Conservation (phyloP, 2,113 vertebrate species). For the Otolemur garnettii region DNA sequence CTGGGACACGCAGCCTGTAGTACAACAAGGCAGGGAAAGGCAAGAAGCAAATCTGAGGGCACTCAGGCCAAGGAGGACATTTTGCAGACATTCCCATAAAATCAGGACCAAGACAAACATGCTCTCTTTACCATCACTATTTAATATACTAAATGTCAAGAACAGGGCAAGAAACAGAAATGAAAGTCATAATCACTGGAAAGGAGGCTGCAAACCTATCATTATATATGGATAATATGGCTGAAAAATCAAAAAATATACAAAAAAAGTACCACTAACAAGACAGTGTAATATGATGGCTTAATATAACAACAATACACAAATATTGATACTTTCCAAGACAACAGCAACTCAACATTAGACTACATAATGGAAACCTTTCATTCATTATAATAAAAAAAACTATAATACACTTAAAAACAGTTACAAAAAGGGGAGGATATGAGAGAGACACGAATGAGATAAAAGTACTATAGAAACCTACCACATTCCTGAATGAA, state of each 20-base stretch:
- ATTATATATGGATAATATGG: neutral
- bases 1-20: neutral
- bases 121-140: neutral
- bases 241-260: conserved; percentile 36
- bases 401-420: conserved; percentile 15
- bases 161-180: conserved; percentile 16
- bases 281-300: neutral
- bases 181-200: neutral
- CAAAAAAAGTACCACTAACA: neutral
- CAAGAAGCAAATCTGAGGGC: neutral
- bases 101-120: neutral
- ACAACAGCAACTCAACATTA: neutral
- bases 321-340: conserved; percentile 23
- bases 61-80: neutral
- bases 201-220: neutral
- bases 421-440: neutral
- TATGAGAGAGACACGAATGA: conserved; percentile 37
- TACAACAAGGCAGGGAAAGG: neutral
- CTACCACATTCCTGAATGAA: conserved; percentile 6
- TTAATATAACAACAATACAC: neutral
- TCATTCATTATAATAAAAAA: neutral
- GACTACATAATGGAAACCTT: conserved; percentile 15
- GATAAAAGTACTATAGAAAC: conserved; percentile 26
- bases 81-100: neutral
- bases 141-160: neutral